Base-by-base conservation (phyloP, 1,140 invertebrate genomes). In the Magallana angulata region DNA sequence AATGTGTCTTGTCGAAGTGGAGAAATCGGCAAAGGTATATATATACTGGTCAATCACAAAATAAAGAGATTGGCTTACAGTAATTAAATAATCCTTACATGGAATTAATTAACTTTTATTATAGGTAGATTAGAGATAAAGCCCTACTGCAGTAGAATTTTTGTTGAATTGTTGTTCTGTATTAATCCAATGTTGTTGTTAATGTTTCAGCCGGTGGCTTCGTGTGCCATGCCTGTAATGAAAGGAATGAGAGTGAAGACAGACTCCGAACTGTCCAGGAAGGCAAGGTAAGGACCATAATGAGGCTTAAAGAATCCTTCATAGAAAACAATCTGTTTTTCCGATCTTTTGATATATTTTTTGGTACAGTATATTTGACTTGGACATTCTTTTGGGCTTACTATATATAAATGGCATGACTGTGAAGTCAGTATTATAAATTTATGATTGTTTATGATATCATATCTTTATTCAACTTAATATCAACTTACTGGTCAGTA, bases 151-250 rank as follows among this genome's bases (percentile, higher is more conserved):
- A 24, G 16, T 48, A 1, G 80, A 8, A 8, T 24, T 30, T 24
- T 1, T 82, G 12, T 16, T 30, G n/a, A 36, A 14, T 82, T 24
- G 9, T 16, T 64, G 14, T 64, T 16, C 1, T 82, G 7, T 82
- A 24, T 0, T 82, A 9, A 24, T 82, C 18, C 14, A 7, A 82
- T 24, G 48, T 5, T 64, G 14, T 64, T 64, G 7, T 64, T 64
- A 16, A 16, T 7, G 36, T 91, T 96, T 11, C 96, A 99, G 96
- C 99, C 99, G 7, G 97, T 99, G n/a, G 99, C 99, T 80, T 99
- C 99, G 8, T 99, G 99, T 95, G 99, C 99, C 1, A 99, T 99
- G 99, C 99, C 99, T 16, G 99, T 99, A 0, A 99, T 99, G 98
- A 99, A 99, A 95, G 99, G 99, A 5, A 96, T 96, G 98, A 96